A percentile compares a stretch with the other conserved stretches of the same genome.
phyloP scores from a whole-genome alignment of 2,797 vertebrate species.

The Rhynchonycteris naso region DNA sequence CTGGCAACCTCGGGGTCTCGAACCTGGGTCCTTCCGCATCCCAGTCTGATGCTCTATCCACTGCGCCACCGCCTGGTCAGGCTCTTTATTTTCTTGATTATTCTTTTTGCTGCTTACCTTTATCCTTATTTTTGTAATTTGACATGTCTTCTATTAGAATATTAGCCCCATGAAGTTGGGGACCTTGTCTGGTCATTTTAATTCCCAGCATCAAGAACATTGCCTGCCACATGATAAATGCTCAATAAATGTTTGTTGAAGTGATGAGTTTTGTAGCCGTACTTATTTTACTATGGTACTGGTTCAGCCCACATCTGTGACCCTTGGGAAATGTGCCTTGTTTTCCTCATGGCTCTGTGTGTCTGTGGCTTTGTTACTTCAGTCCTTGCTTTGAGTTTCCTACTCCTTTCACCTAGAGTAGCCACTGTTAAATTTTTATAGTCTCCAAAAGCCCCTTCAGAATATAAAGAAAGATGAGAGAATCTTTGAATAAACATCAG shows the following conservation, averaged over 20 bases:
- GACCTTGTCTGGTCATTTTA: not conserved
- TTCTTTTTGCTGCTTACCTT: not conserved
- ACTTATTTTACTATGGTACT: not conserved
- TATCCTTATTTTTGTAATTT: not conserved
- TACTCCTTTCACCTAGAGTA: not conserved
- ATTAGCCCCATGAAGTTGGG: not conserved
- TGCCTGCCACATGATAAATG: not conserved
- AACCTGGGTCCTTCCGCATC: too few relatives aligned
- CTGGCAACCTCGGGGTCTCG: too few relatives aligned
- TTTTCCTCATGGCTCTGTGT: not conserved
- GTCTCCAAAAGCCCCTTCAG: not conserved
- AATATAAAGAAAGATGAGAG: not conserved
- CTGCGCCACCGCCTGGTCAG: too few relatives aligned
- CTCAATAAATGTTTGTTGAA: not conserved
- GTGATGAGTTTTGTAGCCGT: not conserved
- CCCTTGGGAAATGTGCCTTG: not conserved
- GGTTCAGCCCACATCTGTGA: not conserved
- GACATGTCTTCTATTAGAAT: not conserved
- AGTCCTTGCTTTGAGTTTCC: not conserved
- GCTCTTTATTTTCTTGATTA: not conserved
- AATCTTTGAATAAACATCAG: not conserved
- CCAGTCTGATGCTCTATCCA: too few relatives aligned
- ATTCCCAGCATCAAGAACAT: not conserved
- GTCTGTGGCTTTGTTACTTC: not conserved
- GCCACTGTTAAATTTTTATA: not conserved